These are phyloP conservation scores for Ylistrum balloti DNA, from an alignment of 1,140 invertebrate species.

Conservation along the genomic window DNA sequence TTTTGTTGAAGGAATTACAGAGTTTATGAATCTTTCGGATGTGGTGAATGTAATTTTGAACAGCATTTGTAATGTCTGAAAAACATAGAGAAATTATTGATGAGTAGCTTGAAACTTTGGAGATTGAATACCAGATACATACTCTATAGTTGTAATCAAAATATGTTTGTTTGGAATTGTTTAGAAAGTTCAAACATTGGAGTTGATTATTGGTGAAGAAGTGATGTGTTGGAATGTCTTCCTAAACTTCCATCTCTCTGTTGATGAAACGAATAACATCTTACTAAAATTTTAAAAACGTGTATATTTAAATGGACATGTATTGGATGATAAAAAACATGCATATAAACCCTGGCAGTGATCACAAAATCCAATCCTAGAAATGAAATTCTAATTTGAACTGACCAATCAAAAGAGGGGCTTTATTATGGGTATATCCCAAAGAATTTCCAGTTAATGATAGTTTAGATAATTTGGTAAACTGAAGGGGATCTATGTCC, in stretches of 20 bases:
- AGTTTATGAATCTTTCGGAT: background rate
- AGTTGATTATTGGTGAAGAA: background rate
- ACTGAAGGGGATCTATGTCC: background rate
- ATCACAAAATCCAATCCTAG: too few species aligned
- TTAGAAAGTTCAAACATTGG: background rate
- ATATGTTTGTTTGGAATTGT: background rate
- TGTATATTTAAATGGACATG: too few species aligned
- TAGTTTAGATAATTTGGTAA: too few species aligned
- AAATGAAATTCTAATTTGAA: too few species aligned
- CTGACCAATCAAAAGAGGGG: too few species aligned
- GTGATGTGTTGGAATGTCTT: slow-evolving; percentile 23
- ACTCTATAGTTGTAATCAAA: slow-evolving; percentile 35
- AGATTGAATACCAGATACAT: slow-evolving; percentile 17
- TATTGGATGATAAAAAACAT: too few species aligned
- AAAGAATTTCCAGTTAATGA: too few species aligned
- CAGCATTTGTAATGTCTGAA: slow-evolving; percentile 17
- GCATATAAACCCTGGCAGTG: too few species aligned
- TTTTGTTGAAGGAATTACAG: background rate
- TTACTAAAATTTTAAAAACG: too few species aligned
- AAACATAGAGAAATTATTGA: background rate
- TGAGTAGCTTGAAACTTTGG: background rate
- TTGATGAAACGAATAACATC: background rate
- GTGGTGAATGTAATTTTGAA: background rate
- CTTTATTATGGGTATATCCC: too few species aligned
- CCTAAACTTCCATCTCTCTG: slow-evolving; percentile 5